Evolutionary conservation across 2,888 invertebrate genomes (phyloP), one percentile per base, ranked within the genome.

Genomic region (Zonitis immaculata): DNA sequence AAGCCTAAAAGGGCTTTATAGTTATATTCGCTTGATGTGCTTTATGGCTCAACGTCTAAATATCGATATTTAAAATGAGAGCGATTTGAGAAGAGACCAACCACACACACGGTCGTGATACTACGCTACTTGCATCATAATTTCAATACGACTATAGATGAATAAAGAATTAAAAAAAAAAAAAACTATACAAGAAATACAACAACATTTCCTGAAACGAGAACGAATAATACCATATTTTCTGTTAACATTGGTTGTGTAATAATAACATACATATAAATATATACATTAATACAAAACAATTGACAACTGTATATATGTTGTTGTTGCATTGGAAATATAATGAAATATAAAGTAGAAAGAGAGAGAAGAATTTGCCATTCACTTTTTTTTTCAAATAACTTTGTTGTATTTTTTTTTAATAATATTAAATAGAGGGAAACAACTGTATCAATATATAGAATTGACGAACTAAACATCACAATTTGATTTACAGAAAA

Each of bases 1-100:
- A 66, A 71, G 66, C 67, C 71, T 66, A 70, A 73, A 70, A 66
- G 70, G 66, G 71, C 69, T 71, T 68, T 69, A 66, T 68, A 68
- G 66, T 69, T 70, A 70, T 70, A 70, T 70, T 67, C 70, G 65
- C 65, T 63, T 65, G 70, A 70, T 68, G 65, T 69, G 66, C 65
- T 71, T 72, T 69, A 70, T 67, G 62, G 63, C 60, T 57, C n/a
- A n/a, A n/a, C 56, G 63, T 59, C 64, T 66, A 66, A 32, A 68
- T 70, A 68, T 69, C 68, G 66, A 69, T 68, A 69, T 68, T 66
- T 70, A 64, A 71, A 70, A 67, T 61, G 64, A 67, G 66, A 66
- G n/a, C n/a, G n/a, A n/a, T n/a, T 70, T 70, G 66, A 66, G 66
- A n/a, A n/a, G n/a, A n/a, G n/a, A n/a, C n/a, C n/a, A n/a, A 63